Conservation (phyloP, 2,113 vertebrate genomes). For the Phrynosoma platyrhinos region DNA sequence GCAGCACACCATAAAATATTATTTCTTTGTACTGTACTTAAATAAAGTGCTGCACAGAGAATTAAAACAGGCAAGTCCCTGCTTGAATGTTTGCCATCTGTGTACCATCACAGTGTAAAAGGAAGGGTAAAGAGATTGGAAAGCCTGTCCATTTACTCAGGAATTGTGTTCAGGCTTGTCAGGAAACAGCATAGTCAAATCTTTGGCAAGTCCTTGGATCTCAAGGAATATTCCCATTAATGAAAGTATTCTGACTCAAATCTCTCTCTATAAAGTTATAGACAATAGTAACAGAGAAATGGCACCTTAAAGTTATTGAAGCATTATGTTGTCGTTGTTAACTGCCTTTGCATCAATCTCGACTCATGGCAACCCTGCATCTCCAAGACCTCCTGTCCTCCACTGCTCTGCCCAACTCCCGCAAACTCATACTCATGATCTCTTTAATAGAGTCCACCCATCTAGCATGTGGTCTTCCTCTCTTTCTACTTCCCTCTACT, state of each 20-base stretch:
- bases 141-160: background rate
- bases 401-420: too few relatives aligned
- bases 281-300: too few relatives aligned
- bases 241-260: background rate
- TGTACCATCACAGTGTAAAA: background rate
- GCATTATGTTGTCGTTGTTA: too few relatives aligned
- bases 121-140: background rate
- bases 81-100: background rate
- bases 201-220: background rate
- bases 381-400: too few relatives aligned
- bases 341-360: too few relatives aligned
- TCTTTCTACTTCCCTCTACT: too few relatives aligned
- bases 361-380: too few relatives aligned
- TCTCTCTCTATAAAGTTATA: too few relatives aligned
- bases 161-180: background rate
- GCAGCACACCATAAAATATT: background rate
- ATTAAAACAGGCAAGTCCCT: background rate
- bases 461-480: too few relatives aligned
- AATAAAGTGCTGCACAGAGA: background rate
- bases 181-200: background rate
- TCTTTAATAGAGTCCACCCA: too few relatives aligned
- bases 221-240: background rate
- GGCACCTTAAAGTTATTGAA: too few relatives aligned
- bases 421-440: too few relatives aligned
- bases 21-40: background rate